A percentile compares a stretch with the other conserved stretches of the same genome.
phyloP scores from a whole-genome alignment of 2,888 invertebrate species.

The Cyclophora albipunctata region DNA sequence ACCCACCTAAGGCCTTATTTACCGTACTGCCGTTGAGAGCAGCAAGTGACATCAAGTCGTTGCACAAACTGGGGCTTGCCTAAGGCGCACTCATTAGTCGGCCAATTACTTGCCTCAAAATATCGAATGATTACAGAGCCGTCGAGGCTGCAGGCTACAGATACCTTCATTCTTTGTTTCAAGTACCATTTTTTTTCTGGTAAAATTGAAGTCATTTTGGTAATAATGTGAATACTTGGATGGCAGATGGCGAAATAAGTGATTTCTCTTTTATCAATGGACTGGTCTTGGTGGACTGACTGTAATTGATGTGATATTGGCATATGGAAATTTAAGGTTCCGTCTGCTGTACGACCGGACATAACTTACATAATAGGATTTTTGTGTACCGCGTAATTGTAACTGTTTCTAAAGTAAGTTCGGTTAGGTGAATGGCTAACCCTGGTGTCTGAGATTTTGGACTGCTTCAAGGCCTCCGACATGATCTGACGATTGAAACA shows the following conservation, averaged over 20 bases:
- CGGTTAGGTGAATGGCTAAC: too few relatives aligned
- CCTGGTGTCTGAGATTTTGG: too few relatives aligned
- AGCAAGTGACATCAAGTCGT: constrained; percentile 56
- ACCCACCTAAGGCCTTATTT: too few relatives aligned
- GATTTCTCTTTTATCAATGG: background rate
- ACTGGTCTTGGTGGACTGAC: too few relatives aligned
- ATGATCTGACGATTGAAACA: too few relatives aligned
- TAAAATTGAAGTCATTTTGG: constrained; percentile 31
- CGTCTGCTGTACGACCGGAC: too few relatives aligned
- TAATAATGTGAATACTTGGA: constrained; percentile 7
- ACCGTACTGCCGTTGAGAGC: constrained; percentile 2
- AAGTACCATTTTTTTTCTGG: constrained; percentile 37
- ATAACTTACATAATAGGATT: too few relatives aligned
- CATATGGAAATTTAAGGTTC: too few relatives aligned
- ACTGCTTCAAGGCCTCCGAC: too few relatives aligned
- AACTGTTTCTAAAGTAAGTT: too few relatives aligned
- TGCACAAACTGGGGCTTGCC: constrained; percentile 67
- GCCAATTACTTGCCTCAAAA: constrained; percentile 67
- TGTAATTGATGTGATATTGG: too few relatives aligned
- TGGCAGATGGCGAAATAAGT: constrained; percentile 7
- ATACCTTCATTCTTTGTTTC: constrained; percentile 55
- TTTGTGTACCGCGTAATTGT: too few relatives aligned
- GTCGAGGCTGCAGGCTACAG: constrained; percentile 54
- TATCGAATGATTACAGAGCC: constrained; percentile 64
- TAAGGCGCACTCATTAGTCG: constrained; percentile 62